These are phyloP conservation scores for Gymnothorax reevesii DNA, from an alignment of 2,797 vertebrate genomes.

Conservation along the genomic window DNA sequence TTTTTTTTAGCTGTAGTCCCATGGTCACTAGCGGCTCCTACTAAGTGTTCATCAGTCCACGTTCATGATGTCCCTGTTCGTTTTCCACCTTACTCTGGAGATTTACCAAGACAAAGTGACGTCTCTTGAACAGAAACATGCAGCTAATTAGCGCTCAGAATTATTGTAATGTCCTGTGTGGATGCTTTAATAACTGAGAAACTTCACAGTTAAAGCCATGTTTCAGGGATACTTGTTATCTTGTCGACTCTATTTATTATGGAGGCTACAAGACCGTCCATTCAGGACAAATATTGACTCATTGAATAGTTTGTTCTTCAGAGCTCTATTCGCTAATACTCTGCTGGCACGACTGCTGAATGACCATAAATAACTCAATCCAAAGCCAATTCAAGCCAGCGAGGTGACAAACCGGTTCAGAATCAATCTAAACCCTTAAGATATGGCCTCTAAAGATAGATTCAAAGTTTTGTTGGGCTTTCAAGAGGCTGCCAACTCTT, in stretches of 20 bases:
- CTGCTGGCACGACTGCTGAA: background rate
- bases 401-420: background rate
- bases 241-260: background rate
- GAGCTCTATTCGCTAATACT: background rate
- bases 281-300: background rate
- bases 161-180: no score
- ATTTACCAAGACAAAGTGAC: no score
- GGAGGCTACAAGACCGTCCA: background rate
- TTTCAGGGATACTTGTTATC: no score
- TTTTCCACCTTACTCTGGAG: no score
- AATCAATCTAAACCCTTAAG: background rate
- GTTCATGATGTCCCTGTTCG: no score
- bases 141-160: no score
- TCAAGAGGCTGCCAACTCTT: background rate
- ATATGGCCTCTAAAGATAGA: background rate
- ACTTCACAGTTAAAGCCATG: no score
- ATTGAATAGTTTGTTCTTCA: background rate
- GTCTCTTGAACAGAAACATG: no score
- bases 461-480: background rate
- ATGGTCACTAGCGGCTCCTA: no score
- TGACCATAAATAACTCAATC: background rate
- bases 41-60: no score
- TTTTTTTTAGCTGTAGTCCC: no score
- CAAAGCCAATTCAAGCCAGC: background rate
- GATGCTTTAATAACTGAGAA: no score